These are phyloP conservation scores for Ibidorhyncha struthersii DNA, from an alignment of 2,113 vertebrate species.

Conservation along the genomic window DNA sequence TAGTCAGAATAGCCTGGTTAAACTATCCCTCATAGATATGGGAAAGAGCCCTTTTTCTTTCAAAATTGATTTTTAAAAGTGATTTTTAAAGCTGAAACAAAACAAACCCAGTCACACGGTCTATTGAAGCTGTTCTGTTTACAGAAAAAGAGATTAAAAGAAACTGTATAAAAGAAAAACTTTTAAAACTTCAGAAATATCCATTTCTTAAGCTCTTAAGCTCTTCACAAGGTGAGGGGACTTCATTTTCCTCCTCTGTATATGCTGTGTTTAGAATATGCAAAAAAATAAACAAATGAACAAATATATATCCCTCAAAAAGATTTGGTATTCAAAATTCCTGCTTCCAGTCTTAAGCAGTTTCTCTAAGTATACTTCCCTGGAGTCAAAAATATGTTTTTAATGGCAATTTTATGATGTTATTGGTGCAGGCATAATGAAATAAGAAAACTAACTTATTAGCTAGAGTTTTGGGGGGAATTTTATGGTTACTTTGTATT, in stretches of 20 bases:
- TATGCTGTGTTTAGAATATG: background rate
- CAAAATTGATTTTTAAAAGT: background rate
- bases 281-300: background rate
- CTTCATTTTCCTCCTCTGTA: background rate
- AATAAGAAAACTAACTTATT: background rate
- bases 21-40: background rate
- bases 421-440: background rate
- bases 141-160: background rate
- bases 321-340: background rate
- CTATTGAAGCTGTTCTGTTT: background rate
- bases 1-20: background rate
- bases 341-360: background rate
- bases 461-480: background rate
- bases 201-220: background rate
- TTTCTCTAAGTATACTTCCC: background rate
- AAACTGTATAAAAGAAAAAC: background rate
- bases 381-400: background rate
- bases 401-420: background rate
- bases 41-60: background rate
- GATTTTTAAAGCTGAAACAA: background rate
- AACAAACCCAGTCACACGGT: background rate
- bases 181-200: background rate
- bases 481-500: background rate
- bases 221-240: background rate
- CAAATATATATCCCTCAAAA: background rate